A percentile compares a stretch with the other conserved stretches of the same genome.
Conservation (phyloP, 2,113 vertebrate genomes). For the Plecotus auritus region DNA sequence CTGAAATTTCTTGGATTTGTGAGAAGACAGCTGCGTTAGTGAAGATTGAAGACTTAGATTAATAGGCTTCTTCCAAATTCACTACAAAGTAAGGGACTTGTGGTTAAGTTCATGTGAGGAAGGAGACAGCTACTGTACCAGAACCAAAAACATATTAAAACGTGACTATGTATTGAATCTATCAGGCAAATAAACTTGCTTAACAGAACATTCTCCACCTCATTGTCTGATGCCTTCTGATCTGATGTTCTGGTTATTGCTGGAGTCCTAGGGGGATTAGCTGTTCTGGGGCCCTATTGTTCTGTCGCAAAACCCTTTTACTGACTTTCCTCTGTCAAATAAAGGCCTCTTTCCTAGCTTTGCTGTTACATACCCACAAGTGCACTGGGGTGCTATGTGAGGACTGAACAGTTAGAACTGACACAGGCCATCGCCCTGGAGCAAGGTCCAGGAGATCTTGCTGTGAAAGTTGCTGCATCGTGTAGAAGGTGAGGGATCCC, state of each 20-base stretch:
- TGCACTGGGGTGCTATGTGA: background rate
- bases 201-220: background rate
- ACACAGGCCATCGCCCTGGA: background rate
- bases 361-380: background rate
- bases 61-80: background rate
- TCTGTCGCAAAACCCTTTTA: background rate
- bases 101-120: background rate
- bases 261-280: fast-evolving
- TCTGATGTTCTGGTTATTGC: background rate
- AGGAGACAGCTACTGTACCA: background rate
- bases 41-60: slow-evolving; percentile 52
- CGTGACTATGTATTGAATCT: background rate
- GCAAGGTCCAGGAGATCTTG: background rate
- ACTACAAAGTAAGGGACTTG: background rate
- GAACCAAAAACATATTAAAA: background rate
- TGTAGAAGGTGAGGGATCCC: fast-evolving
- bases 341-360: background rate
- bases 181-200: background rate
- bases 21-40: slow-evolving; percentile 40
- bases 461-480: background rate
- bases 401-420: background rate
- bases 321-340: background rate
- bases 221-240: background rate
- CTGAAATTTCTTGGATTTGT: slow-evolving; percentile 66
- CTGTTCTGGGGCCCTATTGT: background rate